Conservation (phyloP, 2,888 invertebrate species). For the Gonocerus acuteangulatus region DNA sequence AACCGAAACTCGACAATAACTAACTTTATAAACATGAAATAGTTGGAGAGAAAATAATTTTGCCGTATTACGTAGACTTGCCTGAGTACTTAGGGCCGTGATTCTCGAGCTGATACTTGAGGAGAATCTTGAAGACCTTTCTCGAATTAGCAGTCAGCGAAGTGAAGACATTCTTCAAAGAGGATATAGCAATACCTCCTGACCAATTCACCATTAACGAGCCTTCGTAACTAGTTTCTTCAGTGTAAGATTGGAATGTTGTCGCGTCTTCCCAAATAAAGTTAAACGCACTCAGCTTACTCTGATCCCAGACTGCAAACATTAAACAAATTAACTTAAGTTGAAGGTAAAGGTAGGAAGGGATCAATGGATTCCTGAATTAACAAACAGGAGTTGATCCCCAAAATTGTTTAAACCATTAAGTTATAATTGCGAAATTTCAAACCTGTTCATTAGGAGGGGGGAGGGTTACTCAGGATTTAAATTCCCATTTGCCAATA, state of each 20-base stretch:
- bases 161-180: slow-evolving; percentile 79
- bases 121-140: slow-evolving; percentile 73
- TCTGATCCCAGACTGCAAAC: slow-evolving; percentile 79
- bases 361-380: too few relatives aligned
- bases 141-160: slow-evolving; percentile 84
- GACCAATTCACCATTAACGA: slow-evolving; percentile 73
- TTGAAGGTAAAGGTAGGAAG: too few relatives aligned
- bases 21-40: too few relatives aligned
- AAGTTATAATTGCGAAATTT: too few relatives aligned
- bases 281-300: slow-evolving; percentile 72
- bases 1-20: too few relatives aligned
- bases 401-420: too few relatives aligned
- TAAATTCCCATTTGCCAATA: background rate
- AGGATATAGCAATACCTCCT: slow-evolving; percentile 69
- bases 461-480: too few relatives aligned
- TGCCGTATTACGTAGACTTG: slow-evolving; percentile 42
- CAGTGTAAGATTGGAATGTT: slow-evolving; percentile 70
- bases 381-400: background rate
- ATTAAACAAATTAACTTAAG: background rate
- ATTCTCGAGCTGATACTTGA: slow-evolving; percentile 66
- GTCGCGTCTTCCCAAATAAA: slow-evolving; percentile 89
- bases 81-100: slow-evolving; percentile 67
- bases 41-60: too few relatives aligned
- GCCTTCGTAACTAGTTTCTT: slow-evolving; percentile 79
- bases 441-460: background rate